Base-by-base conservation (phyloP, 2,113 vertebrate genomes). In the Pheucticus melanocephalus region DNA sequence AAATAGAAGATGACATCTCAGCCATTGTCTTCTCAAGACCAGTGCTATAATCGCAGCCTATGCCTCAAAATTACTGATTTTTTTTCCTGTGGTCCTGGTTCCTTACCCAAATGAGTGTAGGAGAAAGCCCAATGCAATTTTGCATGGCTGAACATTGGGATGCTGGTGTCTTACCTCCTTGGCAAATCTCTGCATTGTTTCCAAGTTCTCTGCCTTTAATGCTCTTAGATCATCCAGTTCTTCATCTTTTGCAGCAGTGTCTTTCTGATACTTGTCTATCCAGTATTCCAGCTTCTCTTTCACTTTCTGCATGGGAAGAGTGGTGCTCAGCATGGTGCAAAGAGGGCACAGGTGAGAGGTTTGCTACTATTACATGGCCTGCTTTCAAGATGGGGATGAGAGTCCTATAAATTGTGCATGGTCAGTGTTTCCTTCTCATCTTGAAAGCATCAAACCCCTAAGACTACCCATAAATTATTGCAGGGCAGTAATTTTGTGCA, bases 221-320 rank as follows among this genome's bases (percentile, higher is more conserved):
- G 88, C 84, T 95, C 97, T 98, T 25, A 99, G 83, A 63, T 92
- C 40, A 45, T 96, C 97, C 48, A 98, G 92, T 82, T 98, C 98
- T 61, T 97, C 79, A 1, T 99, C 98, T 89, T 99, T 98, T 61
- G 95, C 94, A 8, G 98, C 94, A 5, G 95, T 98, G 82, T 98
- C 98, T 9, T 97, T 98, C 70, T 99, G 96, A 42, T 98, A 98
- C 53, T 98, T 98, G 69, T 99, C 98, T 95, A 98, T 96, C 98
- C 98, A 99, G 77, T 96, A 97, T 50, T 99, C 98, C 69, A 99
- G 90, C 91, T 97, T 98, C 86, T 98, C 98, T 70, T 97, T 97
- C 77, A 98, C 91, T 48, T 83, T 95, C 99, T 99, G 78, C 64
- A 68, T 15, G 24, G 75, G 80, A 81, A 94, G 30, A 90, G 54